Conservation (phyloP, 2,113 vertebrate genomes). For the Gallinago jamesoni region DNA sequence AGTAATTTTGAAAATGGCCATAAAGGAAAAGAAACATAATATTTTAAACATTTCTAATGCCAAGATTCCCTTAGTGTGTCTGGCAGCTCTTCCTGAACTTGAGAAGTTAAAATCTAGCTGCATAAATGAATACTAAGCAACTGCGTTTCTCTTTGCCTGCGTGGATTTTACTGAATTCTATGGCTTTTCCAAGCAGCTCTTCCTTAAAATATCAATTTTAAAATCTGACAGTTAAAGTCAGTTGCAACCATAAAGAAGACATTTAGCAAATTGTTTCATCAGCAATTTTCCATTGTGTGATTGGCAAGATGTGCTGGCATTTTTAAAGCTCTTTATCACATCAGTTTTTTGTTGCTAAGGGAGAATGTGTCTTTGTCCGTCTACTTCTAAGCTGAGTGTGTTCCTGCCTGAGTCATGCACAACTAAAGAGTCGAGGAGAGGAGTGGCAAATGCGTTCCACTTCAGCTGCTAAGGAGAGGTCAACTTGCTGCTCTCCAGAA, state of each 20-base stretch:
- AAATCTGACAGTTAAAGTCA: neutral
- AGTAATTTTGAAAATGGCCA: neutral
- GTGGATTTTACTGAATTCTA: neutral
- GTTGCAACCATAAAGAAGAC: neutral
- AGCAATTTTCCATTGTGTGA: neutral
- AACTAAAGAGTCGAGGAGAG: neutral
- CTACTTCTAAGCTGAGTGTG: neutral
- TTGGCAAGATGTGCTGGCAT: neutral
- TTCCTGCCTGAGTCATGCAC: neutral
- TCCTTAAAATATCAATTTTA: neutral
- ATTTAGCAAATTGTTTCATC: neutral
- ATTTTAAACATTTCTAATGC: neutral
- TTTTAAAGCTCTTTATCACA: neutral
- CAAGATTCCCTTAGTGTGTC: neutral
- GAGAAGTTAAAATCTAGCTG: neutral
- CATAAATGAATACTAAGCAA: neutral
- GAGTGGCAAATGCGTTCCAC: neutral
- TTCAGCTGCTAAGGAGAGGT: neutral
- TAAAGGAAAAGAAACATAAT: neutral
- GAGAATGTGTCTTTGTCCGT: neutral
- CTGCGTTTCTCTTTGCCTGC: neutral
- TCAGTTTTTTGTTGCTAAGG: neutral
- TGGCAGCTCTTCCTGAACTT: neutral
- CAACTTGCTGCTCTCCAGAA: neutral
- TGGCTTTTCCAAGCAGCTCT: neutral